Evolutionary conservation across 1,140 invertebrate genomes (phyloP), one percentile per base, ranked within the genome.

Genomic region (Drosophila bifasciata): DNA sequence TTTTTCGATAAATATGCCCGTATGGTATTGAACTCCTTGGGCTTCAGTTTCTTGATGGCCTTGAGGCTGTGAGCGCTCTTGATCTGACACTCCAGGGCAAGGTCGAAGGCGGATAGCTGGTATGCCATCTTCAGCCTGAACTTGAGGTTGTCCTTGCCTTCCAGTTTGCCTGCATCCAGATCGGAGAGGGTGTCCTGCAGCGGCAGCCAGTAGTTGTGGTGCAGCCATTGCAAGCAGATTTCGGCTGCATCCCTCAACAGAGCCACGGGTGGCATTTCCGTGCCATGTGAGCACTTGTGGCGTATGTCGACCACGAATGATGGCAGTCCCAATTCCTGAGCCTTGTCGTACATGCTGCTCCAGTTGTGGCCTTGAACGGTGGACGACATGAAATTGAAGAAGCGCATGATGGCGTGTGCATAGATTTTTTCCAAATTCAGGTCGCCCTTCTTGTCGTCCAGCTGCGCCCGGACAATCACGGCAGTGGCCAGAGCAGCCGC

Each of bases 361-460:
- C 89, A 78, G 48, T 69, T 89, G 40, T 80, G 61, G 1, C 48
- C 63, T 46, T 91, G 89, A 44, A 90, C 90, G 1, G 90, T 92
- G 8, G 91, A 91, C 0, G 83, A 91, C 91, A 91, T 91, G 19
- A 90, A 91, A 52, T 91, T 91, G 40, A 90, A 84, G 51, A 91
- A 91, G 5, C 91, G 67, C 0, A 79, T 91, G 17, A 92, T 84
- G 13, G 89, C 78, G 13, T 64, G 86, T 2, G 90, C 78, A 66
- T 91, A 91, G 7, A 70, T 62, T 0, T 52, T 70, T 39, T 84
- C 72, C n/a, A 89, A 50, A 1, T 64, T 69, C 1, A 9, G 1
- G 15, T 48, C 72, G 19, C 58, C 75, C 44, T 74, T 39, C 11
- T 44, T 56, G 45, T 76, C 76, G 23, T 76, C 51, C 21, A 91